These are phyloP conservation scores for Odontophorus gujanensis DNA, from an alignment of 2,113 vertebrate species.

Conservation along the genomic window DNA sequence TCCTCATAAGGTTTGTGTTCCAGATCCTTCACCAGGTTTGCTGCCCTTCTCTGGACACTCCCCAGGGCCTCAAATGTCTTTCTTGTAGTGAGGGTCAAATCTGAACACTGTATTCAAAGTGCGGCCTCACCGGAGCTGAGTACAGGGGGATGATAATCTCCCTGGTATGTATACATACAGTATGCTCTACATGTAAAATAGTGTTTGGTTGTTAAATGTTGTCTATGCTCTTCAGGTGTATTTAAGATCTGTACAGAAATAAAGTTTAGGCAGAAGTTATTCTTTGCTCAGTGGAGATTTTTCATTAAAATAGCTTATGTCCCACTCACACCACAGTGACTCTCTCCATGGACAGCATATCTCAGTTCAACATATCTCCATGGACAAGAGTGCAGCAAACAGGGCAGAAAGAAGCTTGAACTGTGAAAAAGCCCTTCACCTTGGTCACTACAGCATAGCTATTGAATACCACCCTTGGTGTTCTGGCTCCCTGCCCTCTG, in stretches of 20 bases:
- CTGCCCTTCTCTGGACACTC: too few relatives aligned
- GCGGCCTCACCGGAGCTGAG: too few relatives aligned
- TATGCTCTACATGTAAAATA: background rate
- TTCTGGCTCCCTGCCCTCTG: background rate
- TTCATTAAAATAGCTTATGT: background rate
- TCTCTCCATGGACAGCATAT: too few relatives aligned
- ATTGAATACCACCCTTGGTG: background rate
- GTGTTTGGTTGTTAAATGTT: background rate
- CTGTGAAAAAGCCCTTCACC: background rate
- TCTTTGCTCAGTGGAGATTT: background rate
- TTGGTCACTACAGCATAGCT: background rate
- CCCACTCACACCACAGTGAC: background rate
- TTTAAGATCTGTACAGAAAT: background rate
- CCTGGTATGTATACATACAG: background rate
- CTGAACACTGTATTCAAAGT: too few relatives aligned
- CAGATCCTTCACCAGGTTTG: too few relatives aligned
- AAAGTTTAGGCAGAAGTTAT: background rate
- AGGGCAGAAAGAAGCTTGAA: background rate
- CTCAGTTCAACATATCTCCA: background rate
- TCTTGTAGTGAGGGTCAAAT: too few relatives aligned
- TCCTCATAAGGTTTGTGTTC: too few relatives aligned
- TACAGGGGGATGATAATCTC: too few relatives aligned
- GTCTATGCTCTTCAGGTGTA: background rate
- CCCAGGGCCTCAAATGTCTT: too few relatives aligned
- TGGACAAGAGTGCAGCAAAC: background rate